Base-by-base conservation (phyloP, 2,888 invertebrate genomes). In the Carcina quercana region DNA sequence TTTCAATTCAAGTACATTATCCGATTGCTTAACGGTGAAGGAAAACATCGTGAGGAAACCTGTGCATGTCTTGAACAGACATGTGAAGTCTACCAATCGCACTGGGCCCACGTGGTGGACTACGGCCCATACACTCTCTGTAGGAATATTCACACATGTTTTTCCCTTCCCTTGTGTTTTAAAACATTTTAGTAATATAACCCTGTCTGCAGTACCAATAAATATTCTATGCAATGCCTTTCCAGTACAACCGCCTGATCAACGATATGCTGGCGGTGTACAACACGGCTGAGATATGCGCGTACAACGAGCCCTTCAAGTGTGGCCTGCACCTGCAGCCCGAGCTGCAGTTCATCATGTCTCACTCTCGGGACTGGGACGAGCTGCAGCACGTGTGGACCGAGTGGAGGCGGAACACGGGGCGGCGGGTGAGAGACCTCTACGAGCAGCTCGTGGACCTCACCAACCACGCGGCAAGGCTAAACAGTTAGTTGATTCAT, bases 201-300 rank as follows among this genome's bases (percentile, higher is more conserved):
- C n/a, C n/a, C n/a, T n/a, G n/a, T n/a, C n/a, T n/a, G n/a, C n/a
- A n/a, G n/a, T n/a, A n/a, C n/a, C n/a, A n/a, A n/a, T n/a, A n/a
- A n/a, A n/a, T n/a, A n/a, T n/a, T n/a, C n/a, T n/a, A n/a, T n/a
- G n/a, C n/a, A n/a, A n/a, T n/a, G n/a, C n/a, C n/a, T 62, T 83
- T 80, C 17, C 85, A 94, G 95, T 95, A 94, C 69, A 95, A 95
- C 71, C 88, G 94, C 27, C 74, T 95, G 21, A 91, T 95, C 47
- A 95, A 94, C 58, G 93, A 95, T 60, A 95, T 96, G 95, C 82
- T 94, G 10, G 90, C 93, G 0, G 90, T 94, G 1, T 96, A 94
- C 76, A 94, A 95, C 59, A 89, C 88, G 0, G 95, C 95, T 0
- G 91, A 92, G 32, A 89, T 95, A 38, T 95, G 95, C 59, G 92